Percentiles rank a stretch among this genome's conserved stretches.
phyloP scores from a whole-genome alignment of 2,888 invertebrate genomes.

The Plutella xylostella region DNA sequence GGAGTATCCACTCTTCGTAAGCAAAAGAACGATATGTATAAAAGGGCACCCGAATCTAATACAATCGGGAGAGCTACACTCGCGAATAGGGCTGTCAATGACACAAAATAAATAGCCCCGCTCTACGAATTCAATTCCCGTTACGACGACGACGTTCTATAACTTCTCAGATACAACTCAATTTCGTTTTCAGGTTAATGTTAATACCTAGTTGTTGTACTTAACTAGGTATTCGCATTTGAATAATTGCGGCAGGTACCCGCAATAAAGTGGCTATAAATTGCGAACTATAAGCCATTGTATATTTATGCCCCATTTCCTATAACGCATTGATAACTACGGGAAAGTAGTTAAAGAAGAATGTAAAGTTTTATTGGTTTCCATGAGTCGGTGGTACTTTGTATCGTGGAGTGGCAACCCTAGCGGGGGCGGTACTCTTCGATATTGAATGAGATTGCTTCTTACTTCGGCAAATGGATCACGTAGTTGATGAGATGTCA shows the following conservation, averaged over 20 bases:
- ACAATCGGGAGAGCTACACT: constrained; percentile 67
- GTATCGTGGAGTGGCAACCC: constrained; percentile 59
- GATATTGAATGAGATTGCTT: constrained; percentile 72
- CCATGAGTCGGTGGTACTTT: constrained; percentile 45
- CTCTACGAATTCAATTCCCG: too few relatives aligned
- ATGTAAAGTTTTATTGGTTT: constrained; percentile 65
- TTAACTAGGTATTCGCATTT: too few relatives aligned
- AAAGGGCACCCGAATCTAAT: constrained; percentile 70
- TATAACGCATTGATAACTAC: constrained; percentile 54
- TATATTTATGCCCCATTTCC: constrained; percentile 45
- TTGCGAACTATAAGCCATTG: constrained; percentile 16
- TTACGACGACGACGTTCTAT: too few relatives aligned
- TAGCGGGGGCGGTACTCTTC: constrained; percentile 36
- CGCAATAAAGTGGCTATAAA: constrained; percentile 5
- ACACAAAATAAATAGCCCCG: too few relatives aligned
- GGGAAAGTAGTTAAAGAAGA: constrained; percentile 61
- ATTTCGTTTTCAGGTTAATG: too few relatives aligned
- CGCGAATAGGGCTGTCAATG: constrained; percentile 16
- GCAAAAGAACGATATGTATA: constrained; percentile 55
- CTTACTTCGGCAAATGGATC: constrained; percentile 72
- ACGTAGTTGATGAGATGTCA: constrained; percentile 72
- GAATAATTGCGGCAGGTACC: too few relatives aligned
- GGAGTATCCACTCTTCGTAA: constrained; percentile 31
- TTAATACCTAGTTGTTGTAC: too few relatives aligned
- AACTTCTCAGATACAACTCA: too few relatives aligned